These are phyloP conservation scores for Stenchaetothrips biformis DNA, from an alignment of 2,888 invertebrate genomes.

Conservation along the genomic window DNA sequence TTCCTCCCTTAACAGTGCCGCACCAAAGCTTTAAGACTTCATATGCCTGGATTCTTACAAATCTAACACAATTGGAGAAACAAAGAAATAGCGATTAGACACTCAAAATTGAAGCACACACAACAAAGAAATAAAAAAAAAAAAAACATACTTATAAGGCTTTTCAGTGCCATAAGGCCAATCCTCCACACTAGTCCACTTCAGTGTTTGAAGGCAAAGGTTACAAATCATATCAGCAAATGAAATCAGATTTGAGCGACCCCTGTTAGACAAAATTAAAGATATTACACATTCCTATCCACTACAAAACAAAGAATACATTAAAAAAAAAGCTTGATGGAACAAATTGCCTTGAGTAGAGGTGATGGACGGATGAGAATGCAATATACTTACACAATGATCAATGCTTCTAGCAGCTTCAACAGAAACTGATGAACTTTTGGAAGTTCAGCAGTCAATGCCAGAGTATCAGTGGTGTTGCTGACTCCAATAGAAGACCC, in stretches of 20 bases:
- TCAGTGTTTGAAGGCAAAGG: background rate
- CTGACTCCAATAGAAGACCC: background rate
- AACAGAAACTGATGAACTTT: background rate
- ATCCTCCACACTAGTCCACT: background rate
- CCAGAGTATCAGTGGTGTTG: background rate
- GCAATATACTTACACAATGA: background rate
- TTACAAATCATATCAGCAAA: background rate
- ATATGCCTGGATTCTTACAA: background rate
- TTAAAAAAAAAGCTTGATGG: background rate
- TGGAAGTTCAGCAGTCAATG: background rate
- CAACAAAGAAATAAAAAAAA: background rate
- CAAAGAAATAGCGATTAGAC: background rate
- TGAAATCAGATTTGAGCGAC: background rate
- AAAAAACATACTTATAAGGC: background rate
- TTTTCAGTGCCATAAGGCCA: background rate
- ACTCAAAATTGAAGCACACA: background rate
- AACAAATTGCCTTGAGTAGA: too few species aligned
- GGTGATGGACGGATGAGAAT: too few species aligned
- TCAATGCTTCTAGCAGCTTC: background rate
- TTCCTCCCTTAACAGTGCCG: background rate
- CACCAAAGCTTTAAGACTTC: background rate
- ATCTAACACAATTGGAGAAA: background rate
- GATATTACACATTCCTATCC: background rate
- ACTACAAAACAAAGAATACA: background rate
- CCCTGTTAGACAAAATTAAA: background rate